Base-by-base conservation (phyloP, 2,113 vertebrate genomes). In the Gobius niger region DNA sequence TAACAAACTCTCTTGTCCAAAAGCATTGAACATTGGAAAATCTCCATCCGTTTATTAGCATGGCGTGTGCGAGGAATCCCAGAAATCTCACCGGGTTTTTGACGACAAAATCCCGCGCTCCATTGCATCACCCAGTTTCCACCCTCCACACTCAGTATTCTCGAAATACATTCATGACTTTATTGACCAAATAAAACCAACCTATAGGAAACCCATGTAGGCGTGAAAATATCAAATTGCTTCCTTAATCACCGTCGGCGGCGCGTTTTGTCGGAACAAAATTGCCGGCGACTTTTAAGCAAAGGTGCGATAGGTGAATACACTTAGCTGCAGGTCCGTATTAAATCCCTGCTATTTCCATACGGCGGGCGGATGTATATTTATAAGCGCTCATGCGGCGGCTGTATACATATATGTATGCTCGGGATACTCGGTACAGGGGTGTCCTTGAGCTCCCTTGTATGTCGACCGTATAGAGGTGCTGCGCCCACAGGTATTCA, bases 381-480 rank as follows among this genome's bases (percentile, higher is more conserved):
- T 60, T 60, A 60, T 60, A 60, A 60, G 57, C n/a, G 57, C 8
- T 44, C 57, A 60, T 44, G 42, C n/a, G 9, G 13, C 9, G 34
- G 34, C 40, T n/a, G 57, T 60, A 60, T 60, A 44, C 57, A 60
- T 60, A 60, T 15, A 60, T 60, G 57, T 40, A 59, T 42, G 56
- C 53, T 56, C 53, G 16, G 16, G 7, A 53, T 18, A 10, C 24
- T 34, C 24, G 10, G 44, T 46, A 46, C 44, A 46, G 44, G 44
- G 44, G 53, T 59, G 56, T 59, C 56, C 56, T 59, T 59, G 56
- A 59, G 56, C 56, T 19, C 51, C 24, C 51, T 18, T 19, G 51
- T 53, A 52, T 44, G 62, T 42, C 15, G 64, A 66, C 80, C 71
- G 66, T 70, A 9, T 72, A 7, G 52, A 50, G 53, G 61, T 75